phyloP scores from a whole-genome alignment of 2,888 invertebrate genomes.

The Emmelina monodactyla region DNA sequence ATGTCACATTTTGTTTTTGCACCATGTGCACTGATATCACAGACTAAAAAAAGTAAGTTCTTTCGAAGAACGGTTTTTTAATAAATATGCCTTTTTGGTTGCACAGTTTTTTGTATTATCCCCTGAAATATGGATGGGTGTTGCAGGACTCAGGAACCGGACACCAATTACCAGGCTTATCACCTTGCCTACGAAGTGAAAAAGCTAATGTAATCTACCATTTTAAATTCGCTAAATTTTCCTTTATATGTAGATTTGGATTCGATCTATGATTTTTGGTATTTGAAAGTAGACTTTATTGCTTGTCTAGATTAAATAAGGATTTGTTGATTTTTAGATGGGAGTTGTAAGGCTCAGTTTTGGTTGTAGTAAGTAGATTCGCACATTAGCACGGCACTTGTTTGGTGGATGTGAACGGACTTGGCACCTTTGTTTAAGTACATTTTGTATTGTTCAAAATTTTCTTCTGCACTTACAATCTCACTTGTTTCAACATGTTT shows the following conservation, averaged over 20 bases:
- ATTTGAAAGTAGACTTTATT: conserved; percentile 23
- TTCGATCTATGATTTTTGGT: background rate
- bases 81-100: conserved; percentile 1
- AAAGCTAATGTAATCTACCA: conserved; percentile 94
- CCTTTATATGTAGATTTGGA: conserved; percentile 27
- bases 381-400: conserved; percentile 19
- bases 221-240: conserved; percentile 51
- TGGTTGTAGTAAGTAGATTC: conserved; percentile 1
- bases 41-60: background rate
- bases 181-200: conserved; percentile 99
- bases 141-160: conserved; percentile 89
- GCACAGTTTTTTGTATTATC: conserved; percentile 17
- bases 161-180: conserved; percentile 96
- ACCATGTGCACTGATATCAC: conserved; percentile 24
- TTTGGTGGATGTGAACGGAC: conserved; percentile 4
- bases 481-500: too few species aligned
- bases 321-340: background rate
- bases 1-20: conserved; percentile 23
- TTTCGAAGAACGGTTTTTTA: background rate
- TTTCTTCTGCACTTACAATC: too few species aligned
- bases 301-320: conserved; percentile 24
- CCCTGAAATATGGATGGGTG: conserved; percentile 44
- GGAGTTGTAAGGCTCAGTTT: background rate
- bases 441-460: too few species aligned
- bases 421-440: too few species aligned